Evolutionary conservation across 2,113 vertebrate genomes (phyloP), one percentile per base, ranked within the genome.

Genomic region (Pangasianodon gigas): DNA sequence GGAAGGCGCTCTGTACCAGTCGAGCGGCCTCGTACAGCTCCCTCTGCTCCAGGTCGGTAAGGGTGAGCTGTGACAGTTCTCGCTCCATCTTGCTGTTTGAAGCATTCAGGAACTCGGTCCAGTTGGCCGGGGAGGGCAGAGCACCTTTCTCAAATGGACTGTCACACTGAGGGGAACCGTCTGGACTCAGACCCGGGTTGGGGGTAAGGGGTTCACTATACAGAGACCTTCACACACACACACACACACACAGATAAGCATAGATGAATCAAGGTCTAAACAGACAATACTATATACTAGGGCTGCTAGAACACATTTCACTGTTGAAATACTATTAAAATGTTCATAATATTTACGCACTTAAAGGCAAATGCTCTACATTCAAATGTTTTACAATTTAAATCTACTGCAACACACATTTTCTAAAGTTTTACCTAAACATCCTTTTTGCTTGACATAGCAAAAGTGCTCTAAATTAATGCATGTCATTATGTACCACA

Each of bases 1-100:
- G 97, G 97, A 99, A 99, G 94, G 98, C 98, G 46, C 97, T 98
- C 96, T 99, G 98, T 95, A 99, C 98, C 58, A 99, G 97, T 92
- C 97, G 97, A 94, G 98, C 98, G 1, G 98, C 98, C 94, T 99
- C 98, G 5, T 99, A 99, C 91, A 99, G 97, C 92, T 99, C 98
- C 94, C 98, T 96, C 96, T 99, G 98, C 92, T 99, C 98, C 1
- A 98, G 97, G 90, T 99, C 98, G 19, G 98, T 99, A 93, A 99
- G 96, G 87, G 98, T 99, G 89, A 99, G 96, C 97, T 99, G 98
- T 93, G 98, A 97, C 94, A 99, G 96, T 93, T 99, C 98, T 74
- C 96, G 97, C 95, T 99, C 98, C 92, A 99, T 98, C 94, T 98
- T 98, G 92, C 97, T 98, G 96, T 97, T 97, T 93, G 98, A 99